Evolutionary conservation across 2,113 vertebrate genomes (phyloP).

Genomic region (Nerophis ophidion): DNA sequence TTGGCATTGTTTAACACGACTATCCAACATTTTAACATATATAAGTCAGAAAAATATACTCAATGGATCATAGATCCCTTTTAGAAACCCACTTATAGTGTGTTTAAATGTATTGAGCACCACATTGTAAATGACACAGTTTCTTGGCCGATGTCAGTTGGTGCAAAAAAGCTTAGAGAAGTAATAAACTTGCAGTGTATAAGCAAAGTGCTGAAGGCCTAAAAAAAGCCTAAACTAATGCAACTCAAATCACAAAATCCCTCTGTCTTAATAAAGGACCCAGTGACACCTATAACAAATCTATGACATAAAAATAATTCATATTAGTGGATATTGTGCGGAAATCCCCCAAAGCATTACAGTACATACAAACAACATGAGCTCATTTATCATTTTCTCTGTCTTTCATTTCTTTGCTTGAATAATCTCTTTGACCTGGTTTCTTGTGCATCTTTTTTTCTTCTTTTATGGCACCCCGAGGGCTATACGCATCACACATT

Average conservation of each 20-base stretch:
- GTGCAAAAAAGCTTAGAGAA: background rate
- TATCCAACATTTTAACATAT: no score
- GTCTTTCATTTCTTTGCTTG: slow-evolving; percentile 23
- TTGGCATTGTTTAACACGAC: no score
- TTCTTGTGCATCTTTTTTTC: slow-evolving; percentile 15
- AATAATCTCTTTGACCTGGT: slow-evolving; percentile 41
- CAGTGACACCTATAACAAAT: slow-evolving; percentile 11
- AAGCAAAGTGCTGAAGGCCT: slow-evolving; percentile 12
- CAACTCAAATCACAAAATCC: slow-evolving; percentile 11
- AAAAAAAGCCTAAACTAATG: slow-evolving; percentile 9
- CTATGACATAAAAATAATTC: slow-evolving; percentile 23
- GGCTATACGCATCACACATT: slow-evolving; percentile 43
- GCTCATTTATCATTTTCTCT: slow-evolving; percentile 21
- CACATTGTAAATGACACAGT: slow-evolving; percentile 9
- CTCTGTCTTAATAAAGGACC: slow-evolving; percentile 10
- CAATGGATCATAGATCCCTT: no score
- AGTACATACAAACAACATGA: slow-evolving; percentile 15
- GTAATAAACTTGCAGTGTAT: background rate
- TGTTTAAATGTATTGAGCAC: slow-evolving; percentile 5
- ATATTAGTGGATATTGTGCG: slow-evolving; percentile 25
- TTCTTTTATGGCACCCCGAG: slow-evolving; percentile 22
- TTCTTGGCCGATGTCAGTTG: slow-evolving; percentile 1
- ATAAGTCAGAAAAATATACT: no score
- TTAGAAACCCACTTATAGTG: no score
- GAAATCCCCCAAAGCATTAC: slow-evolving; percentile 20